Base-by-base conservation (phyloP, 2,888 invertebrate genomes). In the Drosophila eohydei region DNA sequence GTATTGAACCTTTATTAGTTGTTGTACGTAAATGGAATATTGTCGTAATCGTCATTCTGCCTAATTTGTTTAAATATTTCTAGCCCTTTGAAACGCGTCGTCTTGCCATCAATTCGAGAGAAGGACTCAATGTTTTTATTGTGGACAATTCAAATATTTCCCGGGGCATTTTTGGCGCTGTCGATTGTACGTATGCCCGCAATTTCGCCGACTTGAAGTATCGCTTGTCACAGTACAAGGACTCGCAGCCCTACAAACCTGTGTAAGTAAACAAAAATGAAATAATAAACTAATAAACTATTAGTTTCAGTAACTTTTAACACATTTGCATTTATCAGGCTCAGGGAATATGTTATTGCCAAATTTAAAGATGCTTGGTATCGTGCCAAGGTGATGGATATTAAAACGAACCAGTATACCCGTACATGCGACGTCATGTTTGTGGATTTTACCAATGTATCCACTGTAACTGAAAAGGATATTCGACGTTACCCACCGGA, bases 401-500 rank as follows among this genome's bases (percentile, higher is more conserved):
- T 85, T 14, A 68, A 61, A 41, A 16, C 11, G 2, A 32, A 52
- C 11, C 8, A 16, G 1, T 0, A 7, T 1, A 32, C 36, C 14
- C 32, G 26, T 1, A 8, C 36, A 6, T 83, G 71, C 40, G 65
- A 71, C 2, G 73, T 83, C 7, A 38, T 63, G 26, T 70, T 48
- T 30, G 4, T 83, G 16, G 85, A 83, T 2, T 84, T 58, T 44
- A 66, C 72, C 7, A 80, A 68, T 14, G 30, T 46, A 2, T 59
- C 56, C 9, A 66, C 58, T 16, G 21, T 80, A 16, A 60, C 56
- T 0, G 57, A 48, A 4, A 1, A 58, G 12, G 58, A 75, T 34
- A 83, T 83, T 34, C 80, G 82, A 9, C 85, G 82, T 12, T 87
- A 84, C 80, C 80, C 88, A 6, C 9, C 26, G 6, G 61, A 73